Conservation (phyloP, 2,888 invertebrate genomes). For the Bellardia pandia region DNA sequence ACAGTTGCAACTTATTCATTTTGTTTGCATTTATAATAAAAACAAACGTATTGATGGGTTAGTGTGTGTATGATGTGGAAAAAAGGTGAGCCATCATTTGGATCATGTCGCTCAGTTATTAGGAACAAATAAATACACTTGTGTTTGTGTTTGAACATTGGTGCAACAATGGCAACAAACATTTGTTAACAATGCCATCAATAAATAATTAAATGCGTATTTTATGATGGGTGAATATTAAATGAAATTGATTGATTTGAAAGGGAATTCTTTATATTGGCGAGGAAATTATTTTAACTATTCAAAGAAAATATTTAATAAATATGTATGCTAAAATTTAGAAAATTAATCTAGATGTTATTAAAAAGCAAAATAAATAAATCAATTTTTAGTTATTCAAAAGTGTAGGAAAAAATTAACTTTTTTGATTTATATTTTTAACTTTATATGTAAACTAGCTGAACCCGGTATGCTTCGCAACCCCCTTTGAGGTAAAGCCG, state of each 20-base stretch:
- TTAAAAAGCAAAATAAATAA: no score
- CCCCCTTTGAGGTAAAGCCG: no score
- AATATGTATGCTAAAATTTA: not conserved
- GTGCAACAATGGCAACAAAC: conserved; percentile 44
- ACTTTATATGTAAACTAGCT: no score
- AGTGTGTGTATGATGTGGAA: not conserved
- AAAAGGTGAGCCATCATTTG: not conserved
- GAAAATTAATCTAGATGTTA: not conserved
- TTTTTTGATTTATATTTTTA: no score
- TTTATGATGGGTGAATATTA: not conserved
- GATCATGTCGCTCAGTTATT: not conserved
- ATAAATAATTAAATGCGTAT: conserved; percentile 44
- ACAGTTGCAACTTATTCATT: conserved; percentile 15
- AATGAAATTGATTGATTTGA: conserved; percentile 5
- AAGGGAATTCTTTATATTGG: not conserved
- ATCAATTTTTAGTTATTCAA: no score
- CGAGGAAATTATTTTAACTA: not conserved
- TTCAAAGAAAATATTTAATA: not conserved
- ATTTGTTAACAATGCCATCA: conserved; percentile 49
- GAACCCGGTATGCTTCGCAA: no score
- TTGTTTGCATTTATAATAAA: not conserved
- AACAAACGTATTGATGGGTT: not conserved
- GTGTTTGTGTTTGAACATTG: not conserved
- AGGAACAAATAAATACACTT: not conserved
- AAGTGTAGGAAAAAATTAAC: no score